Percentiles rank a stretch among this genome's conserved stretches.
phyloP scores from a whole-genome alignment of 92 coral and sea anemone species.

The Isaurus tuberculatus region DNA sequence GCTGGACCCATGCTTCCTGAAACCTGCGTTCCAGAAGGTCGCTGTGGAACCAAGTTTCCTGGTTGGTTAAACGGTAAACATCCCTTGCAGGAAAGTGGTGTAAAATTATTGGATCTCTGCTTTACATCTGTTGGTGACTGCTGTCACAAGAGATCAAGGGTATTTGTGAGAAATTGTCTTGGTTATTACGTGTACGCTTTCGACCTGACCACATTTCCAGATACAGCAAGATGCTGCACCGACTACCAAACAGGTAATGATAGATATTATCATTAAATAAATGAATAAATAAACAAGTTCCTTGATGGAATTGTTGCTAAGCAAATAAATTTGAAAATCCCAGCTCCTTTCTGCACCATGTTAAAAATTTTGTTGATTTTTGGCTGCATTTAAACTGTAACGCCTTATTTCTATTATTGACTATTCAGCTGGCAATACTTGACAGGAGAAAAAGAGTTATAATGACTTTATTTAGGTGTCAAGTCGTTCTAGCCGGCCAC shows the following conservation, averaged over 20 bases:
- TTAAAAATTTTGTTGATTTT: too few relatives aligned
- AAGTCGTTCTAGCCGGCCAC: too few relatives aligned
- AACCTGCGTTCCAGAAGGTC: constrained; percentile 15
- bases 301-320: too few relatives aligned
- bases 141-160: background rate
- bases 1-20: constrained; percentile 8
- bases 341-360: too few relatives aligned
- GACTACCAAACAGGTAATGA: constrained; percentile 13
- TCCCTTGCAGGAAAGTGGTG: constrained; percentile 19
- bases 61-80: constrained; percentile 44
- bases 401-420: too few relatives aligned
- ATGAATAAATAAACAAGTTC: too few relatives aligned
- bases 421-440: too few relatives aligned
- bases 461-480: too few relatives aligned
- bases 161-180: constrained; percentile 12
- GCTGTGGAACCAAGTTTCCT: constrained; percentile 47
- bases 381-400: too few relatives aligned
- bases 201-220: background rate
- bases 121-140: constrained; percentile 13
- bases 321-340: too few relatives aligned
- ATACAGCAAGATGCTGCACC: constrained; percentile 15
- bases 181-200: constrained; percentile 19
- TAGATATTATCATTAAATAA: too few relatives aligned
- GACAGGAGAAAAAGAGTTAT: too few relatives aligned
- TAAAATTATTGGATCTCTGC: constrained; percentile 14